phyloP scores from a whole-genome alignment of 2,797 vertebrate species.

The Sebastolobus alascanus region DNA sequence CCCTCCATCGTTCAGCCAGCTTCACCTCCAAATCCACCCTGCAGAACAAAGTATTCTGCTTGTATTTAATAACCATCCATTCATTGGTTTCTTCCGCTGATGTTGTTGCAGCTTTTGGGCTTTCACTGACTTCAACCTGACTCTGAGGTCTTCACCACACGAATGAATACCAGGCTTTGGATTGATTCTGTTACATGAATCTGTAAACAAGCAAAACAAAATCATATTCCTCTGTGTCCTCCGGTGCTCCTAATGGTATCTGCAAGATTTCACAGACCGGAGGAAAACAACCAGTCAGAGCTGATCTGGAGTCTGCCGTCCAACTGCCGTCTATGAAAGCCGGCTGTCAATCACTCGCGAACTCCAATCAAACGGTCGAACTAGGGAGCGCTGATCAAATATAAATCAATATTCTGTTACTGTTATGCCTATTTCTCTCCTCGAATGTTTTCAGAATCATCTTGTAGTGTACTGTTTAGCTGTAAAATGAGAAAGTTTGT shows the following conservation, averaged over 20 bases:
- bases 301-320: neutral
- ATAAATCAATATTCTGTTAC: too few relatives aligned
- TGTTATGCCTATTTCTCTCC: too few relatives aligned
- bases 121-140: neutral
- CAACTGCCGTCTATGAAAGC: too few relatives aligned
- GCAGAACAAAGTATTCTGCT: constrained; percentile 15
- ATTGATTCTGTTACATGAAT: neutral
- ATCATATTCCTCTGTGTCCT: neutral
- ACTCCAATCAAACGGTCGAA: too few relatives aligned
- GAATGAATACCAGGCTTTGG: neutral
- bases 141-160: neutral
- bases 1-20: constrained; percentile 9
- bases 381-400: too few relatives aligned
- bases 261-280: neutral
- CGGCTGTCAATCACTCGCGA: too few relatives aligned
- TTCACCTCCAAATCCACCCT: constrained; percentile 9
- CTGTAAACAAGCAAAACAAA: neutral
- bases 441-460: too few relatives aligned
- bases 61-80: constrained; percentile 10
- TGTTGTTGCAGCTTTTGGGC: neutral
- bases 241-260: neutral
- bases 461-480: too few relatives aligned
- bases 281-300: neutral
- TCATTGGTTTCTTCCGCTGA: constrained; percentile 5
- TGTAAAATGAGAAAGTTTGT: too few relatives aligned